These are phyloP conservation scores for Leucophenga montana DNA, from an alignment of 2,888 invertebrate genomes.

Conservation along the genomic window DNA sequence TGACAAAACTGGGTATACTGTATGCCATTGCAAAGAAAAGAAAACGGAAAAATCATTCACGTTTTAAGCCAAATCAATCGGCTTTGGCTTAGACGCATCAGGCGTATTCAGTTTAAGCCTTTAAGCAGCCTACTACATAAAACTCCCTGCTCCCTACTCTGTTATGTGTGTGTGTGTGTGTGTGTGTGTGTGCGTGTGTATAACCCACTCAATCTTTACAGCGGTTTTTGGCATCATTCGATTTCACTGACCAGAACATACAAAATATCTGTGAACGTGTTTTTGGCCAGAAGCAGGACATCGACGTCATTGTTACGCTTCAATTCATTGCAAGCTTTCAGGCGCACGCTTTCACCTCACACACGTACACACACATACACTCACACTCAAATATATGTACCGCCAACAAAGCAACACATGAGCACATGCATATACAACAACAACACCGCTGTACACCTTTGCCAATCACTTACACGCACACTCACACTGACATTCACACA, in stretches of 20 bases:
- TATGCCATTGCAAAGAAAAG: not conserved
- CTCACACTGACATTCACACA: slow-evolving; percentile 8
- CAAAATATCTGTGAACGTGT: too few species aligned
- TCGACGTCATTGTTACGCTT: not conserved
- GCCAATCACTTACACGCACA: not conserved
- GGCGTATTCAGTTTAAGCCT: slow-evolving; percentile 4
- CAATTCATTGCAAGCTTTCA: slow-evolving; percentile 31
- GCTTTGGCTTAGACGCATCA: slow-evolving; percentile 52
- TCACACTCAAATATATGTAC: not conserved
- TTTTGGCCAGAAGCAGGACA: not conserved
- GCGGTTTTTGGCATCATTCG: not conserved
- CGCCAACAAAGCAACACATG: not conserved
- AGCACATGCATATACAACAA: not conserved
- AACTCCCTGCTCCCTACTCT: not conserved
- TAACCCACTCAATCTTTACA: too few species aligned
- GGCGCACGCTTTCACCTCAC: slow-evolving; percentile 24
- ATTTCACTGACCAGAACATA: not conserved
- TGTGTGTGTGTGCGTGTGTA: too few species aligned
- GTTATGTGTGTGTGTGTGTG: not conserved
- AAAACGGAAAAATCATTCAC: slow-evolving; percentile 42
- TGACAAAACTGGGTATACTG: not conserved
- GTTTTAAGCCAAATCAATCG: slow-evolving; percentile 64
- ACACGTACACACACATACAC: not conserved
- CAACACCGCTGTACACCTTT: not conserved
- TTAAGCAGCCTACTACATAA: slow-evolving; percentile 1